phyloP scores from a whole-genome alignment of 2,797 vertebrate species.

The Spheniscus humboldti region DNA sequence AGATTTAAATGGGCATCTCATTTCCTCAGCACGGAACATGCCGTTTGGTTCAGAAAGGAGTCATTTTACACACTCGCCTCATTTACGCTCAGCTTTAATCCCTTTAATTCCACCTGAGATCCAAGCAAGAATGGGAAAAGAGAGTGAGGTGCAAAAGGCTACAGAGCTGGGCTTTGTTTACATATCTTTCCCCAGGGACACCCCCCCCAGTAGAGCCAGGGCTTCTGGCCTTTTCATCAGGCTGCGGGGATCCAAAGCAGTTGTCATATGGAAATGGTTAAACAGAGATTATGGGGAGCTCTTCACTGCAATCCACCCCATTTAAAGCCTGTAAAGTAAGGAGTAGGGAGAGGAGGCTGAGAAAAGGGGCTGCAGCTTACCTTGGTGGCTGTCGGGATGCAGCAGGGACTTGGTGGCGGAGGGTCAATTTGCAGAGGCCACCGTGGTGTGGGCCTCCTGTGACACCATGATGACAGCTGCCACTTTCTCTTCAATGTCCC shows the following conservation, averaged over 20 bases:
- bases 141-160: conserved; percentile 81
- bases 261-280: conserved; percentile 87
- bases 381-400: fast-evolving
- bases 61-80: conserved; percentile 92
- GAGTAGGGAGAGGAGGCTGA: neutral
- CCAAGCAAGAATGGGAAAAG: conserved; percentile 78
- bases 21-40: conserved; percentile 88
- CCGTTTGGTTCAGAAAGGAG: conserved; percentile 88
- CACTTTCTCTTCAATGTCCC: neutral
- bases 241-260: conserved; percentile 79
- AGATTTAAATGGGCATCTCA: conserved; percentile 98
- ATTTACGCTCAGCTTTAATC: conserved; percentile 90
- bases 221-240: conserved; percentile 83
- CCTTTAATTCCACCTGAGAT: conserved; percentile 88
- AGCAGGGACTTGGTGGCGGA: neutral
- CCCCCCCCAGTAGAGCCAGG: conserved; percentile 73
- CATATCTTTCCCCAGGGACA: conserved; percentile 73
- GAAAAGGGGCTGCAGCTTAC: neutral
- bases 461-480: neutral
- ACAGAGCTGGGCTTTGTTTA: conserved; percentile 87
- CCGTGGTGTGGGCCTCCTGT: neutral
- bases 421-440: neutral
- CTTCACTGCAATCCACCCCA: conserved; percentile 81
- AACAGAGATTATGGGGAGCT: conserved; percentile 79
- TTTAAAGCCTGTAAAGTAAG: conserved; percentile 62